Base-by-base conservation (phyloP, 2,888 invertebrate genomes). In the Meteorus colon region DNA sequence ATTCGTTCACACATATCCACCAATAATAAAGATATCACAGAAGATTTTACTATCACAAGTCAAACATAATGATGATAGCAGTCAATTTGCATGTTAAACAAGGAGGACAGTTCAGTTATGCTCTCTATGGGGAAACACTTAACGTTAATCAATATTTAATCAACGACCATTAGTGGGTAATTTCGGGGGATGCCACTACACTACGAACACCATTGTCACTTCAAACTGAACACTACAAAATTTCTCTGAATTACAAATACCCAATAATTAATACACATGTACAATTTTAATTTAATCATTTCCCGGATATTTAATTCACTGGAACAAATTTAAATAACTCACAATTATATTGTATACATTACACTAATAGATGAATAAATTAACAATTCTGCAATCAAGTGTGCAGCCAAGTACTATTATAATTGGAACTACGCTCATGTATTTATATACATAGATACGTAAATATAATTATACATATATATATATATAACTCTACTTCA, bases 41-140 rank as follows among this genome's bases (percentile, higher is more conserved):
- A 27, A 12, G 12, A 41, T 51, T 48, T 55, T 24, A 31, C 67
- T 27, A 73, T 71, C 80, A 80, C 63, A 72, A 63, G 72, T 69
- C 69, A 51, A 4, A 19, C 62, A 29, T 83, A 80, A 82, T 78
- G 80, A 82, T 81, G 72, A 82, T 77, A 80, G 79, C 79, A 75
- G 77, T 77, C 74, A 59, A 83, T 82, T 81, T 81, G 77, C 80
- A 83, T 81, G 67, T 79, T 76, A 73, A 80, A 78, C 65, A 62
- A 72, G 45, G 63, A 45, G n/a, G 45, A 63, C 72, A 72, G 63
- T 31, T 48, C 55, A 55, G n/a, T 16, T 37, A 69, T 37, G 24
- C 27, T 37, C 8, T 4, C 45, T 48, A 31, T 62, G n/a, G 62
- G 63, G 72, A 45, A 63, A 63, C 63, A 72, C 63, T 72, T 72